A percentile compares a stretch with the other conserved stretches of the same genome.
Evolutionary conservation across 2,113 vertebrate genomes (phyloP).

Genomic region (Mandrillus leucophaeus): DNA sequence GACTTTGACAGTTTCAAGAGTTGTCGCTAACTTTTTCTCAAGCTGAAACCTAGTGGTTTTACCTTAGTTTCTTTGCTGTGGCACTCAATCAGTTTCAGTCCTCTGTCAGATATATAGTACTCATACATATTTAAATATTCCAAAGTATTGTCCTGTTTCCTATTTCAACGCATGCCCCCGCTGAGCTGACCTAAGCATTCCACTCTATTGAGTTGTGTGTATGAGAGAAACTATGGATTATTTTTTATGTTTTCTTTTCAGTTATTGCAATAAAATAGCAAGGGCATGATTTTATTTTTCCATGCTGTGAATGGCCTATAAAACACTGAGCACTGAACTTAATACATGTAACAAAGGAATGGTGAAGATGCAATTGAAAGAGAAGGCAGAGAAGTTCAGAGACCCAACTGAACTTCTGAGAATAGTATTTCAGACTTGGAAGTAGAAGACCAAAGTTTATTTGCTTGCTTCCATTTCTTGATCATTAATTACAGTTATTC

Average conservation of each 20-base stretch:
- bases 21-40: conserved; percentile 15
- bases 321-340: background rate
- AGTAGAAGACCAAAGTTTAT: background rate
- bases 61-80: background rate
- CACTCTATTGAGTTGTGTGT: background rate
- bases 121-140: conserved; percentile 57
- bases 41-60: background rate
- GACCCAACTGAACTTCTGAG: background rate
- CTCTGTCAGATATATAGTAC: background rate
- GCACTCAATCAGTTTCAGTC: background rate
- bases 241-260: conserved; percentile 1
- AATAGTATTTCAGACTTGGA: background rate
- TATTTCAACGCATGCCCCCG: background rate
- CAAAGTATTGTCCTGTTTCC: background rate
- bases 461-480: background rate
- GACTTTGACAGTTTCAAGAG: conserved; percentile 28
- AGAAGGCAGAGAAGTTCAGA: background rate
- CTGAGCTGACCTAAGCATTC: conserved; percentile 15
- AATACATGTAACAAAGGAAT: background rate
- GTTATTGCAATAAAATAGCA: background rate
- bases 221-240: background rate
- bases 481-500: conserved; percentile 42
- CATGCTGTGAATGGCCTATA: background rate
- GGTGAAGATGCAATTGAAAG: background rate
- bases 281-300: conserved; percentile 32